Conservation (phyloP, 2,888 invertebrate species). For the Conistra vaccinii region DNA sequence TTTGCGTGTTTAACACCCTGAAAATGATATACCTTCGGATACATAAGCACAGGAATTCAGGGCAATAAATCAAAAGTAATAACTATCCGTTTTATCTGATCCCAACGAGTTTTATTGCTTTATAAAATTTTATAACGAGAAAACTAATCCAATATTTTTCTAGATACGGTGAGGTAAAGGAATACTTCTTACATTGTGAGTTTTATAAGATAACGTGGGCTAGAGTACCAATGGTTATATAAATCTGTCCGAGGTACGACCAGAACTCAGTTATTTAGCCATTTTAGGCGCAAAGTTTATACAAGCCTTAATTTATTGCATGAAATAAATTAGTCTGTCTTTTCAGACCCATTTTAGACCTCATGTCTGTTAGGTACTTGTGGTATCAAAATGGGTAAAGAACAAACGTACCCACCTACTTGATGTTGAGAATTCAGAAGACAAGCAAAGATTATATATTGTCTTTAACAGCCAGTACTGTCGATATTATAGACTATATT, state of each 20-base stretch:
- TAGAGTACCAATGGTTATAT: slow-evolving; percentile 8
- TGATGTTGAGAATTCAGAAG: background rate
- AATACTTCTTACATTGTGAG: slow-evolving; percentile 33
- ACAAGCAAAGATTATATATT: background rate
- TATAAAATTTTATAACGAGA: slow-evolving; percentile 66
- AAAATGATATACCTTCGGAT: slow-evolving; percentile 47
- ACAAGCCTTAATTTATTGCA: slow-evolving; percentile 26
- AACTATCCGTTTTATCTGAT: slow-evolving; percentile 55
- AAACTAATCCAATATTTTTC: slow-evolving; percentile 65
- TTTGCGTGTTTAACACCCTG: slow-evolving; percentile 46
- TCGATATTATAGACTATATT: background rate
- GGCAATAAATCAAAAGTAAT: slow-evolving; percentile 52
- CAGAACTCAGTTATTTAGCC: background rate
- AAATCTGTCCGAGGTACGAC: background rate
- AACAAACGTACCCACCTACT: background rate
- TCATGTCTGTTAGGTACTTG: slow-evolving; percentile 9
- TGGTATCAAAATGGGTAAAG: background rate
- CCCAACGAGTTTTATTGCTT: slow-evolving; percentile 61
- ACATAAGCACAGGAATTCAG: slow-evolving; percentile 32
- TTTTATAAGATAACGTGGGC: slow-evolving; percentile 19
- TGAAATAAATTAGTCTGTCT: slow-evolving; percentile 23
- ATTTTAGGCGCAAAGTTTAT: slow-evolving; percentile 18
- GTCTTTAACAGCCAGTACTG: background rate
- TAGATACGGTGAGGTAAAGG: slow-evolving; percentile 44
- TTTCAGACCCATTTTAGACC: slow-evolving; percentile 19